Evolutionary conservation across 2,888 invertebrate species (phyloP), one percentile per base, ranked within the genome.

Genomic region (Melanotus villosus): DNA sequence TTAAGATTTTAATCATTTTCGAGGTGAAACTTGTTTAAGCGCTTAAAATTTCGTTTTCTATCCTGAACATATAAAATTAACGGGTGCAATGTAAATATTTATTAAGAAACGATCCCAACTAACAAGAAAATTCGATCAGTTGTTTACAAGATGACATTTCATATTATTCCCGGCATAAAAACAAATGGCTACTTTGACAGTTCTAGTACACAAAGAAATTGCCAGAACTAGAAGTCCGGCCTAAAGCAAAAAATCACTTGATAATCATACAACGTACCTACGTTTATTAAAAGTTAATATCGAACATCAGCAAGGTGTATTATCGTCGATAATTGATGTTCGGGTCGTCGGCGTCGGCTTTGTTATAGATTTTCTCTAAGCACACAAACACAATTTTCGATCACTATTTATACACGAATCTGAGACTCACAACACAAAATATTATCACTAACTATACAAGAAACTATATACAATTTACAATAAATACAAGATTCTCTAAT

Each of bases 371-470:
- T 87, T 85, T 86, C 87, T 85, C 84, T 86, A 87, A 87, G 88
- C 87, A 89, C 83, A 84, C 78, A 88, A 88, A 88, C 88, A 88
- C 89, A 87, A 87, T 87, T 80, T 65, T 82, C 80, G 78, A 81
- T 81, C 82, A 82, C 82, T 78, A 88, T 88, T 88, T 87, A 86
- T 88, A 87, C 87, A 86, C 88, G 87, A 80, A 77, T 75, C 68
- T 67, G 68, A 68, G 71, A 78, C 77, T 81, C 83, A 84, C 83
- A 84, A 84, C 84, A 84, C 83, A 83, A 89, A 89, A 89, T 89
- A 89, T 89, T 89, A 89, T 86, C 88, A 90, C 90, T 90, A 90
- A 89, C 90, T 90, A 88, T 90, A 90, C 90, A 90, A 88, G 85
- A 86, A 87, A 89, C 90, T 90, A 90, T 90, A 89, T 90, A 90